Evolutionary conservation across 2,888 invertebrate species (phyloP).

Genomic region (Acleris sparsana): DNA sequence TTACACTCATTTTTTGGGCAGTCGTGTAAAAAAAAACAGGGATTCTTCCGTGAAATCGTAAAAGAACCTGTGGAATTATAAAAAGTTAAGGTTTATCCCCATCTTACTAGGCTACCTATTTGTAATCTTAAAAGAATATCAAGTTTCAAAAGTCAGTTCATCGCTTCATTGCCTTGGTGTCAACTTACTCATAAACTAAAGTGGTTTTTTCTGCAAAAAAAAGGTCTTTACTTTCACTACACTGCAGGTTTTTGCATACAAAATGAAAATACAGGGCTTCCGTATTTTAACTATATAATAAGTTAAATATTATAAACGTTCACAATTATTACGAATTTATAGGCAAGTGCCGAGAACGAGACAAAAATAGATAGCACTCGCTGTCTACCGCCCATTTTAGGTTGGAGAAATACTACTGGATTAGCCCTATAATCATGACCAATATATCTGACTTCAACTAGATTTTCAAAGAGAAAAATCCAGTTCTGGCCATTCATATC

Average conservation of each 20-base stretch:
- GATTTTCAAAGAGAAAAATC: background rate
- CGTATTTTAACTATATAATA: background rate
- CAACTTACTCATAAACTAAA: slow-evolving; percentile 25
- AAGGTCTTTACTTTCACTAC: slow-evolving; percentile 28
- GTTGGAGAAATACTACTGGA: background rate
- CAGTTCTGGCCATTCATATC: background rate
- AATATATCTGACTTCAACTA: background rate
- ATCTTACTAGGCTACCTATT: slow-evolving; percentile 7
- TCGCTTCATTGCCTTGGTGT: slow-evolving; percentile 24
- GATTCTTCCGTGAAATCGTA: slow-evolving; percentile 8
- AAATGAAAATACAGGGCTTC: slow-evolving; percentile 15
- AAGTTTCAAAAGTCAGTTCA: slow-evolving; percentile 21
- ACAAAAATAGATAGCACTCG: too few species aligned
- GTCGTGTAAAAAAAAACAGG: too few species aligned
- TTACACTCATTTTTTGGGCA: too few species aligned
- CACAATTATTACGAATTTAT: too few species aligned
- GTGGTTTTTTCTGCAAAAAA: slow-evolving; percentile 13
- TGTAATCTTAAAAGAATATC: slow-evolving; percentile 22
- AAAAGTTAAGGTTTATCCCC: too few species aligned
- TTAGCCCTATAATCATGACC: slow-evolving; percentile 13
- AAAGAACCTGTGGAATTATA: background rate
- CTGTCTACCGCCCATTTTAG: too few species aligned
- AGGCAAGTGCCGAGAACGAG: too few species aligned
- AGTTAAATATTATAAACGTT: too few species aligned
- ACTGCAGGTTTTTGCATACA: slow-evolving; percentile 22